These are phyloP conservation scores for Dinoponera quadriceps DNA, from an alignment of 1,140 invertebrate genomes.

Conservation along the genomic window DNA sequence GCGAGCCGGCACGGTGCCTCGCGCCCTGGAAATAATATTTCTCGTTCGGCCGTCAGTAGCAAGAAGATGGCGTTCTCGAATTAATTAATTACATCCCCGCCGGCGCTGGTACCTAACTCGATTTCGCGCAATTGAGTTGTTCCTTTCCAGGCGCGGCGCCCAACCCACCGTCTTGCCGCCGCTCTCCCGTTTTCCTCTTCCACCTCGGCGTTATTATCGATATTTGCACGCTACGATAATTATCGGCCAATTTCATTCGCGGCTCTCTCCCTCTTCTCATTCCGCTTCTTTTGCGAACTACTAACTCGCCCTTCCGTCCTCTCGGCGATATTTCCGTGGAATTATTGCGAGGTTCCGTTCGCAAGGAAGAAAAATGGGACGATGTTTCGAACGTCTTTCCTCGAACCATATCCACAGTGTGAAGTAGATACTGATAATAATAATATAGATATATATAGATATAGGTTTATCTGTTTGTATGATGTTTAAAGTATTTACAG, in stretches of 20 bases:
- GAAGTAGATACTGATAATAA: no score
- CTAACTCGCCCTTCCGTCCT: neutral
- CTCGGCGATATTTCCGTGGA: conserved; percentile 1
- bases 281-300: neutral
- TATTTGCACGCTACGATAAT: conserved; percentile 83
- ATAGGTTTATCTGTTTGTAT: no score
- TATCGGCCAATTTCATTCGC: conserved; percentile 74
- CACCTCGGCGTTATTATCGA: conserved; percentile 74
- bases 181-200: conserved; percentile 58
- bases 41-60: conserved; percentile 77
- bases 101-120: conserved; percentile 78
- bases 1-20: neutral
- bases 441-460: no score
- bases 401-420: no score
- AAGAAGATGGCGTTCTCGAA: conserved; percentile 81
- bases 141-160: conserved; percentile 66
- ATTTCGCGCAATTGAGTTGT: conserved; percentile 82
- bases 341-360: neutral
- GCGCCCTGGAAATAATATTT: conserved; percentile 75
- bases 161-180: conserved; percentile 58
- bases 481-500: no score
- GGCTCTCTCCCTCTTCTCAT: conserved; percentile 35
- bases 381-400: no score
- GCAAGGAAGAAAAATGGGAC: no score
- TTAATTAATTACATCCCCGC: conserved; percentile 84